Conservation (phyloP, 2,113 vertebrate species). For the Macaca nemestrina region DNA sequence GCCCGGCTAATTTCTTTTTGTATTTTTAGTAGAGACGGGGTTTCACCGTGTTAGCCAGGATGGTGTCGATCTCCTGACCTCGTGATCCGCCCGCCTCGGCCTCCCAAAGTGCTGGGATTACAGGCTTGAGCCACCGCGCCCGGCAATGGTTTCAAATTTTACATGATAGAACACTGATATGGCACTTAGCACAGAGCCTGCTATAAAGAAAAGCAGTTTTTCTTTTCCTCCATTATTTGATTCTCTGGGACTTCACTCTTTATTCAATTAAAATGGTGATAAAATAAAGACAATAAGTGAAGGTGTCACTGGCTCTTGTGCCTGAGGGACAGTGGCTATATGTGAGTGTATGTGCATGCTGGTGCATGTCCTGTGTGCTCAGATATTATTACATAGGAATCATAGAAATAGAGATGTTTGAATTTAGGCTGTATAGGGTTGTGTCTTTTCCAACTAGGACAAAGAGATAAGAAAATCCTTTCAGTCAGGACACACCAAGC, state of each 20-base stretch:
- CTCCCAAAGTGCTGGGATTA: no score
- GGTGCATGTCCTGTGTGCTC: background rate
- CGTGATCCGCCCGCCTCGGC: no score
- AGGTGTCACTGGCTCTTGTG: background rate
- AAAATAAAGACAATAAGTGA: background rate
- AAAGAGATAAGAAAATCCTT: background rate
- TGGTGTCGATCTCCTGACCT: no score
- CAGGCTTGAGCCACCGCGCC: no score
- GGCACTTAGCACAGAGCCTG: background rate
- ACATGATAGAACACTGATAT: background rate
- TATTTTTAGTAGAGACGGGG: no score
- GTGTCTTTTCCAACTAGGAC: background rate
- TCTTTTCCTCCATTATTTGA: background rate
- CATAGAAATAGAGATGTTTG: background rate
- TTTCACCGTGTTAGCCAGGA: no score
- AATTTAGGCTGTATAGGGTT: background rate
- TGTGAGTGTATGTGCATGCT: rapidly evolving
- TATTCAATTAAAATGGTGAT: background rate
- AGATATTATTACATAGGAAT: background rate
- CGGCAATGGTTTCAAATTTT: background rate
- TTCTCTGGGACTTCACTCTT: background rate
- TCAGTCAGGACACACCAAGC: background rate
- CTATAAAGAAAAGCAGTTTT: background rate
- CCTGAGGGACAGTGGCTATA: background rate
- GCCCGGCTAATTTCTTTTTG: no score